These are phyloP conservation scores for Pampus argenteus DNA, from an alignment of 2,797 vertebrate genomes.

Conservation along the genomic window DNA sequence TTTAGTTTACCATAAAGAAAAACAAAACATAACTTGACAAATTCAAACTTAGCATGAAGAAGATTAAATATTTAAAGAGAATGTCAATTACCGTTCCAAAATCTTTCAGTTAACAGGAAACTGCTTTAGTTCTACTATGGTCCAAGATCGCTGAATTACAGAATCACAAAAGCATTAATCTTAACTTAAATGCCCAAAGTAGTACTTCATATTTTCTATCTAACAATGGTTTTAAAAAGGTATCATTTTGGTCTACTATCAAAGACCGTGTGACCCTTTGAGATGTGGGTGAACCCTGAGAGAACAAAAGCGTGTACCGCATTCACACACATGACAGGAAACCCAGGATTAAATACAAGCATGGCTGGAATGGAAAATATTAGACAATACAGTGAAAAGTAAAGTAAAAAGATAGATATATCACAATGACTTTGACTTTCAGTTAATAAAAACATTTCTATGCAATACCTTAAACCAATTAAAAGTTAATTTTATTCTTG, in stretches of 20 bases:
- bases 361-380: constrained; percentile 41
- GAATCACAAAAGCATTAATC: constrained; percentile 30
- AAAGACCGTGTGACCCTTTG: constrained; percentile 25
- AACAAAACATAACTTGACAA: constrained; percentile 30
- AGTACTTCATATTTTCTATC: background rate
- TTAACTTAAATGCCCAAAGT: constrained; percentile 52
- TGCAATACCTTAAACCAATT: constrained; percentile 2
- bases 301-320: constrained; percentile 58
- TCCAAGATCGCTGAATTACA: constrained; percentile 28
- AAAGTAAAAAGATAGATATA: constrained; percentile 24
- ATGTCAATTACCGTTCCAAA: constrained; percentile 32
- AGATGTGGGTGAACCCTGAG: constrained; percentile 66
- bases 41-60: constrained; percentile 38
- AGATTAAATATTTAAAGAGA: constrained; percentile 28
- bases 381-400: constrained; percentile 31
- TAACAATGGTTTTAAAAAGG: constrained; percentile 34
- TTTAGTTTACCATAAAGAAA: constrained; percentile 11
- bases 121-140: constrained; percentile 22
- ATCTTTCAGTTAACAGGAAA: constrained; percentile 26
- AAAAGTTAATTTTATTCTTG: background rate
- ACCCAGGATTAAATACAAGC: constrained; percentile 33
- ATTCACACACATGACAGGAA: constrained; percentile 33
- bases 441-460: constrained; percentile 13
- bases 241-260: constrained; percentile 36
- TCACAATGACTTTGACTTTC: background rate